Evolutionary conservation across 2,888 invertebrate species (phyloP), one percentile per base, ranked within the genome.

Genomic region (Lacanobia oleracea): DNA sequence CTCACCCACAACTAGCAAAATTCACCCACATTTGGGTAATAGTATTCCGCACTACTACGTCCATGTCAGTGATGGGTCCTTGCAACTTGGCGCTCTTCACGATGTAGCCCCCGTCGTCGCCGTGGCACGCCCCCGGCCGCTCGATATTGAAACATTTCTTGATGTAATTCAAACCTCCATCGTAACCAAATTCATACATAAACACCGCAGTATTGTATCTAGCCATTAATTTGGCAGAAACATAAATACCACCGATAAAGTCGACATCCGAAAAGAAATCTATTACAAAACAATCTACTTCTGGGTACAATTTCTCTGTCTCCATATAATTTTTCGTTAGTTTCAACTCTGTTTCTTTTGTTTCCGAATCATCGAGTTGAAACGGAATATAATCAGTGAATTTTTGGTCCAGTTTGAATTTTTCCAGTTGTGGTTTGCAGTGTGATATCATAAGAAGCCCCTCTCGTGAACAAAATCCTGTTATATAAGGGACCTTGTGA

Each of bases 1-100:
- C 93, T 91, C 88, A 97, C 93, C 96, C 95, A 84, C 90, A 90
- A 86, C 96, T 96, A 0, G 97, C 97, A 88, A 97, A 97, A 84
- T 97, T 97, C 0, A 97, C 96, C 97, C 97, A 97, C 91, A 97
- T 90, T 27, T 92, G 88, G n/a, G 95, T 92, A 86, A 97, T 90
- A 40, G 93, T 92, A 37, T 94, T 89, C 8, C 95, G 91, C 12
- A 96, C 92, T 33, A 92, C 72, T 76, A 84, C 87, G 80, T 95
- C 96, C 6, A 88, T 89, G 43, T 90, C 88, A 18, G 89, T 87
- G 14, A 91, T 76, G 50, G 90, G 81, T 8, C 85, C 88, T 0
- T 86, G 86, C 2, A 94, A 79, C 33, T 89, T 79, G 4, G 83
- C 77, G 59, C 86, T 87, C 72, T 95, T 96, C 43, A 97, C 95